Evolutionary conservation across 2,888 invertebrate genomes (phyloP).

Genomic region (Barypeithes pellucidus): DNA sequence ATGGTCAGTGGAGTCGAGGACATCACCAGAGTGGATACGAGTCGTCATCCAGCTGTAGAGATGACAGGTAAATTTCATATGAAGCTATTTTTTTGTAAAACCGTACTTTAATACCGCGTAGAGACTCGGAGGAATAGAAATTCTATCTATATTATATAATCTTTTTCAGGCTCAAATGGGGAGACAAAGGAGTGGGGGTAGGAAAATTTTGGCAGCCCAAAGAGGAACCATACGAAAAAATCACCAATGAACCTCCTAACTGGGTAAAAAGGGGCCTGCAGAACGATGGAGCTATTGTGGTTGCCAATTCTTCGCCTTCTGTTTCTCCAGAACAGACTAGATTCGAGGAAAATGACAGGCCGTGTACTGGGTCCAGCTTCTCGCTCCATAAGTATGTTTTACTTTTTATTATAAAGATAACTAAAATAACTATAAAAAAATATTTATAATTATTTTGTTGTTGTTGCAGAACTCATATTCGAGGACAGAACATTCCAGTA

Average conservation of each 20-base stretch:
- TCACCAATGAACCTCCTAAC: slow-evolving; percentile 68
- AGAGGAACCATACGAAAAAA: slow-evolving; percentile 52
- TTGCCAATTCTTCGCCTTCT: slow-evolving; percentile 69
- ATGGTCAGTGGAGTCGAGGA: slow-evolving; percentile 27
- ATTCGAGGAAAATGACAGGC: slow-evolving; percentile 66
- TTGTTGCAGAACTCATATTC: slow-evolving; percentile 77
- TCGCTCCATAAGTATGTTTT: slow-evolving; percentile 61
- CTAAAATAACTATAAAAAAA: background rate
- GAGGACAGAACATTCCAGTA: slow-evolving; percentile 90
- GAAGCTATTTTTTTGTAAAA: too few species aligned
- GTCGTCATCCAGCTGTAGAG: slow-evolving; percentile 70
- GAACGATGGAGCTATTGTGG: slow-evolving; percentile 71
- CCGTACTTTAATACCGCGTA: too few species aligned
- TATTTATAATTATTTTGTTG: slow-evolving; percentile 12
- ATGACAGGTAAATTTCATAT: slow-evolving; percentile 68
- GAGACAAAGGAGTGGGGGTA: slow-evolving; percentile 80
- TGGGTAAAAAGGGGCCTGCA: slow-evolving; percentile 73
- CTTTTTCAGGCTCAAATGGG: slow-evolving; percentile 79
- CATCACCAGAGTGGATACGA: slow-evolving; percentile 62
- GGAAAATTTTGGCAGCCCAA: slow-evolving; percentile 80
- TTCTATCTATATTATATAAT: background rate
- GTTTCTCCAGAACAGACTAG: slow-evolving; percentile 69
- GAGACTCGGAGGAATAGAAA: too few species aligned
- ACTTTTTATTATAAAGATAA: background rate
- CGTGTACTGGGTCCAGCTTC: slow-evolving; percentile 66